Conservation (phyloP, 2,797 vertebrate genomes). For the Rhinichthys osculus region DNA sequence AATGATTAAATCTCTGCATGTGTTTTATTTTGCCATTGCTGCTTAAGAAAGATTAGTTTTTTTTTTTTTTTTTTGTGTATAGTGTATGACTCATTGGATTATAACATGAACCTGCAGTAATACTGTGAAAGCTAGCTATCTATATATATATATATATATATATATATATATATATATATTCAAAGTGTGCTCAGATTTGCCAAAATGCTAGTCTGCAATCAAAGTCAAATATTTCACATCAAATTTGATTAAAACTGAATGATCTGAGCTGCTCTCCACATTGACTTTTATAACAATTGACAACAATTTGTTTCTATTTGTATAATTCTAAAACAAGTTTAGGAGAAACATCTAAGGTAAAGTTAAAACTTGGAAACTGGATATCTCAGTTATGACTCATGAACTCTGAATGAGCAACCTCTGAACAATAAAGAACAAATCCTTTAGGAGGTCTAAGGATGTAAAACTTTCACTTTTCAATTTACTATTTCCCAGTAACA, state of each 20-base stretch:
- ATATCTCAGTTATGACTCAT: background rate
- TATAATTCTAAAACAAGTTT: background rate
- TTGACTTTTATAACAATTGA: too few species aligned
- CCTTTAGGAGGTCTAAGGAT: background rate
- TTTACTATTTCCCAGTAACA: background rate
- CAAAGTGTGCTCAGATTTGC: too few species aligned
- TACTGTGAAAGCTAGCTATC: background rate
- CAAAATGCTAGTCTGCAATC: too few species aligned
- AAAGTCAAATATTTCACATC: too few species aligned
- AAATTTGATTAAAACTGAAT: too few species aligned
- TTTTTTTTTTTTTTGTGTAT: background rate
- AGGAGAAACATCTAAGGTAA: background rate
- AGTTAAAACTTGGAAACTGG: background rate
- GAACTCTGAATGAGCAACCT: background rate
- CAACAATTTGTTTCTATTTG: background rate
- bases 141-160: too few species aligned
- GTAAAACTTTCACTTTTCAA: constrained; percentile 22
- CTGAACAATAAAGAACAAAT: background rate
- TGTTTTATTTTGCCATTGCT: background rate
- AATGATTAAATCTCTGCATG: background rate
- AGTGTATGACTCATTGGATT: background rate
- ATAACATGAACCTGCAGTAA: background rate
- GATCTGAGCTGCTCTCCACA: too few species aligned
- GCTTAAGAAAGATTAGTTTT: background rate
- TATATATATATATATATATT: too few species aligned